These are phyloP conservation scores for Gymnothorax reevesii DNA, from an alignment of 2,797 vertebrate genomes.

Conservation along the genomic window DNA sequence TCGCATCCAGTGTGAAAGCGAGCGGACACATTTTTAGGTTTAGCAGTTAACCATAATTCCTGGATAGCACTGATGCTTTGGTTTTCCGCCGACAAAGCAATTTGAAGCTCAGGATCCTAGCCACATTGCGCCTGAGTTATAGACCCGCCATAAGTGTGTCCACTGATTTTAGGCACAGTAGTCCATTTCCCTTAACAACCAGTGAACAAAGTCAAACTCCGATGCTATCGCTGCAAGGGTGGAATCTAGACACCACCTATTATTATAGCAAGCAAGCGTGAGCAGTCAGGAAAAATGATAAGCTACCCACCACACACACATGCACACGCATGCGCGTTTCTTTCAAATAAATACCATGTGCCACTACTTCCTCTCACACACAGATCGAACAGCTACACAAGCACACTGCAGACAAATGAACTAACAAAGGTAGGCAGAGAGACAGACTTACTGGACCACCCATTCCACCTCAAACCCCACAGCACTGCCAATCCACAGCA, in stretches of 20 bases:
- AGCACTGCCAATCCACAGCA: background rate
- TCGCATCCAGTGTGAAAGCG: no score
- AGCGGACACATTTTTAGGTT: no score
- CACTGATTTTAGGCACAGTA: background rate
- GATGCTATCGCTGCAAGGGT: slow-evolving; percentile 16
- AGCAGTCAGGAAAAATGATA: background rate
- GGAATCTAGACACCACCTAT: no score
- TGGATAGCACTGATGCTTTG: no score
- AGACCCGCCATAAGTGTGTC: no score
- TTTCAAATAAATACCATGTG: background rate
- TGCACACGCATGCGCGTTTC: no score
- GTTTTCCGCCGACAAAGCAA: no score
- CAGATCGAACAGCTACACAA: no score
- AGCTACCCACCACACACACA: background rate
- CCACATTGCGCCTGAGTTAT: no score
- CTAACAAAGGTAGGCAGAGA: background rate
- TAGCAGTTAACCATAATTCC: no score
- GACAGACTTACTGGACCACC: background rate
- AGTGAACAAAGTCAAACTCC: slow-evolving; percentile 28
- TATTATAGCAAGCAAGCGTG: background rate
- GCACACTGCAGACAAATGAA: no score
- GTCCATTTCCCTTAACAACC: slow-evolving; percentile 15
- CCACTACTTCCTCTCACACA: background rate
- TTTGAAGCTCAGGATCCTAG: no score
- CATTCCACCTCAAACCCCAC: background rate